Base-by-base conservation (phyloP, 2,797 vertebrate species). In the Nannoperca australis region DNA sequence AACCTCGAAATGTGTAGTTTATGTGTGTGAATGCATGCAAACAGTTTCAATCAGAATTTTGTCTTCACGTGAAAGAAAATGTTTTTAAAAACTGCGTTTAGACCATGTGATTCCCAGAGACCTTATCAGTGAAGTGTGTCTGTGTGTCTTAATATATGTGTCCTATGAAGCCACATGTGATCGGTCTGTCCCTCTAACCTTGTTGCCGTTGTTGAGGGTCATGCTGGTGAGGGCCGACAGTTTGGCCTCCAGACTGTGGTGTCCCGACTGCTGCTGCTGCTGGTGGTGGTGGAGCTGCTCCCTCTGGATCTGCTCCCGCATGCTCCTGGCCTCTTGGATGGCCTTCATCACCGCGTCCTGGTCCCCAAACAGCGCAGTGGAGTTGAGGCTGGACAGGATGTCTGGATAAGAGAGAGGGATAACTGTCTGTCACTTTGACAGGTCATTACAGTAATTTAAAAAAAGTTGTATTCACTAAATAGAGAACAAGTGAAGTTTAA, bases 311-410 rank as follows among this genome's bases (percentile, higher is more conserved):
- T 99, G 97, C 91, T 99, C 97, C 93, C 97, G 95, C 97, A 99
- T 98, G 93, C 97, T 99, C 77, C 98, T 94, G 54, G 98, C 98
- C 93, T 99, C 98, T 79, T 99, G 98, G 91, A 99, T 99, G 90
- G 98, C 98, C 95, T 99, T 99, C 97, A 99, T 97, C 90, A 99
- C 98, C 8, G 98, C 97, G 18, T 99, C 98, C 96, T 99, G 98
- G 95, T 99, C 98, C 91, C 97, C 98, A 76, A 99, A 99, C 53
- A 99, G 94, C 27, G 97, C 96, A 12, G 97, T 97, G 79, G 98
- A 97, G 95, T 98, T 99, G 92, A 99, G 97, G 95, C 97, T 99
- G 92, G 98, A 99, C 91, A 99, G 95, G 93, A 99, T 99, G 95
- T 99, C 98, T 99, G 88, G 34, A 30, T 1, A 56, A 24, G 9